Evolutionary conservation across 2,888 invertebrate species (phyloP).

Genomic region (Spatulosminthurus flaviceps): DNA sequence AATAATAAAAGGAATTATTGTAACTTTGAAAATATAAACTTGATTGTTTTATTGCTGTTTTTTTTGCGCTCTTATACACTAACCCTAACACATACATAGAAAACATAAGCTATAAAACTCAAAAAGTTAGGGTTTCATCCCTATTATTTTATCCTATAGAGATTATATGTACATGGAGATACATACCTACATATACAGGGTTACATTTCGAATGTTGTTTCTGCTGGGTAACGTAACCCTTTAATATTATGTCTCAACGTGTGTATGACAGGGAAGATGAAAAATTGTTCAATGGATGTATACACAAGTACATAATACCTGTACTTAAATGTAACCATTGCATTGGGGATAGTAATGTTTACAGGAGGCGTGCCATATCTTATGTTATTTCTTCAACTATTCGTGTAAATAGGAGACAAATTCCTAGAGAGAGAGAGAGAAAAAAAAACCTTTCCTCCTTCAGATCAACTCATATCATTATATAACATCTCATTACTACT

Average conservation of each 20-base stretch:
- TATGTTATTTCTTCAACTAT: neutral
- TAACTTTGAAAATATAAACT: constrained; percentile 18
- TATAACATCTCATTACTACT: too few relatives aligned
- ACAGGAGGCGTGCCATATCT: neutral
- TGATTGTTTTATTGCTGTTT: constrained; percentile 10
- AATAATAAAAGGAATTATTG: neutral
- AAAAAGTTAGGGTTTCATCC: too few relatives aligned
- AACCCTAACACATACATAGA: too few relatives aligned
- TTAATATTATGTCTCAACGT: neutral
- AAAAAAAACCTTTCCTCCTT: neutral
- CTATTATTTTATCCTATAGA: too few relatives aligned
- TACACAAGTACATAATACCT: neutral
- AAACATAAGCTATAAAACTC: too few relatives aligned
- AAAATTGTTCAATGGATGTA: constrained; percentile 7
- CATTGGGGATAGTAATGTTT: constrained; percentile 8
- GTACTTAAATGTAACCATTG: neutral
- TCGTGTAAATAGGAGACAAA: neutral
- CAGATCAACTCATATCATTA: too few relatives aligned
- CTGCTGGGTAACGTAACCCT: constrained; percentile 22
- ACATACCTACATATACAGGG: neutral
- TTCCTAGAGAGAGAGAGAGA: too few relatives aligned
- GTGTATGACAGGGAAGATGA: constrained; percentile 10
- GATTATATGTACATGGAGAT: too few relatives aligned
- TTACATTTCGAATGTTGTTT: constrained; percentile 28
- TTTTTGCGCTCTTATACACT: too few relatives aligned